Evolutionary conservation across 2,888 invertebrate genomes (phyloP), one percentile per base, ranked within the genome.

Genomic region (Dexiosoma caninum): DNA sequence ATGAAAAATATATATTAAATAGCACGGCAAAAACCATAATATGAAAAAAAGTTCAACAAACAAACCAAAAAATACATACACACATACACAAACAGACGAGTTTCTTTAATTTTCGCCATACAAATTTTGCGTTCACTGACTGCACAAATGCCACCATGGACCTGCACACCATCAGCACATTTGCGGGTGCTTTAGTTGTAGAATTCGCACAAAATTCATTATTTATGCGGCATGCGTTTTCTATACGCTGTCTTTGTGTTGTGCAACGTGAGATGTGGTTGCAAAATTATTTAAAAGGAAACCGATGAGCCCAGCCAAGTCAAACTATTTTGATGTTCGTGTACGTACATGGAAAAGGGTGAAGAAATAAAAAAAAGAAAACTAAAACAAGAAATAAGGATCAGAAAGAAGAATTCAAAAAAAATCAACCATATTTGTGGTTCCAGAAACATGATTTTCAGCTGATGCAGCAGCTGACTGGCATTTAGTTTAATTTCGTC

Each of bases 211-310:
- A 42, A 69, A 69, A 74, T 79, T 82, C 83, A 83, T 83, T 83
- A 82, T 78, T 82, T 83, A 83, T 83, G 82, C 83, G 64, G 74
- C 67, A 77, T 77, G 83, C 82, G 82, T 83, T 77, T 78, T 80
- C 78, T 62, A 53, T 74, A 79, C 78, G 51, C 42, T 72, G 82
- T 77, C 82, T 67, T 81, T 76, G 74, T 66, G 66, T 55, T 72
- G 72, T 77, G 77, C 77, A 69, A 77, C 62, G 51, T 72, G 44
- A 72, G 72, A 55, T 49, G 51, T 72, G 46, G 37, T 44, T 59
- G 70, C 21, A 57, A 44, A 64, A 60, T 44, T 57, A 12, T 67
- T n/a, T 59, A 55, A 55, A 35, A 64, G 19, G 40, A 60, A 35
- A 49, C n/a, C n/a, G 6, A 60, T 19, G 32, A 71, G 44, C 51